These are phyloP conservation scores for Limenitis camilla DNA, from an alignment of 2,888 invertebrate species.

Conservation along the genomic window DNA sequence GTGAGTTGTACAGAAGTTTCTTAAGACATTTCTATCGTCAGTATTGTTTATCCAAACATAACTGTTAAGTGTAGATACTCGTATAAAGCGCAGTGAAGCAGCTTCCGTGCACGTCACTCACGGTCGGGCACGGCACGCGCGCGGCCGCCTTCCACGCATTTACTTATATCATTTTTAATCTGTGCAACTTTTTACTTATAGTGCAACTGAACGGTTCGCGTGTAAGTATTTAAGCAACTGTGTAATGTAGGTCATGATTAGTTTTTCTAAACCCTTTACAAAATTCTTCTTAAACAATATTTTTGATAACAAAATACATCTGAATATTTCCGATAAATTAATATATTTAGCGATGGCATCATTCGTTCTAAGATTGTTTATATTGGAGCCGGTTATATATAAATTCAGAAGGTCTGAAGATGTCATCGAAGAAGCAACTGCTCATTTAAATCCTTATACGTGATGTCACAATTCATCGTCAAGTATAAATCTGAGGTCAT, in stretches of 20 bases:
- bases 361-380: slow-evolving; percentile 12
- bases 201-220: slow-evolving; percentile 29
- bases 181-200: slow-evolving; percentile 40
- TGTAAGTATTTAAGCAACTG: slow-evolving; percentile 42
- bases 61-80: slow-evolving; percentile 69
- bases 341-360: slow-evolving; percentile 12
- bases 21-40: slow-evolving; percentile 36
- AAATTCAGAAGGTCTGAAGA: slow-evolving; percentile 20
- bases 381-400: slow-evolving; percentile 24
- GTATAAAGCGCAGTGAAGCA: slow-evolving; percentile 53
- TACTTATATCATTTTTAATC: slow-evolving; percentile 41
- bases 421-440: slow-evolving; percentile 10
- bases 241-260: slow-evolving; percentile 25
- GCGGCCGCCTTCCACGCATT: slow-evolving; percentile 54
- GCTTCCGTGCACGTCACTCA: slow-evolving; percentile 70
- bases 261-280: not conserved
- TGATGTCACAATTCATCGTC: slow-evolving; percentile 17
- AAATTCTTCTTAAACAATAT: not conserved
- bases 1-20: too few relatives aligned
- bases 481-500: not conserved
- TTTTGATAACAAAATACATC: not conserved
- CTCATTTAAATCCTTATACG: slow-evolving; percentile 16
- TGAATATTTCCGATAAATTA: not conserved
- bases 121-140: slow-evolving; percentile 47
- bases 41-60: slow-evolving; percentile 55